Evolutionary conservation across 2,888 invertebrate genomes (phyloP), one percentile per base, ranked within the genome.

Genomic region (Andricus quercusramuli): DNA sequence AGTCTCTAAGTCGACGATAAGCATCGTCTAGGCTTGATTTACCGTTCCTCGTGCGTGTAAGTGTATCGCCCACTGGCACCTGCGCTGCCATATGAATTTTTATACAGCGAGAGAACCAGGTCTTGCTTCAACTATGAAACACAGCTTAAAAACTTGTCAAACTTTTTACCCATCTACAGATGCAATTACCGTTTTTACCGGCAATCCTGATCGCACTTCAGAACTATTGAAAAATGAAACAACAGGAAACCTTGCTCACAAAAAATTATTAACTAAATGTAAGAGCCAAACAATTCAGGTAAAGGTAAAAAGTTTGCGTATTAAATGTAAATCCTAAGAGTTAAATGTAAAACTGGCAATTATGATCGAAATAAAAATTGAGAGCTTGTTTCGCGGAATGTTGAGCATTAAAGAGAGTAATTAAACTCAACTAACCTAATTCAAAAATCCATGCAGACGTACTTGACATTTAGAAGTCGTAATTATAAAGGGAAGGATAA

Each of bases 1-100:
- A 74, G 80, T 80, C 56, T 74, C 70, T 74, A 74, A 74, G 74
- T 74, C 74, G 59, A 37, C 56, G 74, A 74, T 74, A 74, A 74
- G 56, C 17, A 74, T 74, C 74, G 56, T 74, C 20, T 37, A 56
- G 56, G 29, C 74, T 74, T 74, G 74, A 74, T 56, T 74, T 74
- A 74, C 74, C 51, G 74, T 74, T 74, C n/a, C 74, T 74, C 56
- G 56, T 74, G 74, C 56, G 56, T 74, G 56, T 56, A 74, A 74
- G 74, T 74, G 74, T 56, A 74, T 59, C 74, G 74, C 74, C 56
- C 74, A 74, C 74, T 59, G 56, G 74, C 74, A 74, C 74, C 74
- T 74, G 74, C 56, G 56, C 56, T 74, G 29, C 74, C 56, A 29
- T 59, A 74, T 74, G 32, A 37, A 9, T 22, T 22, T 22, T 51